These are phyloP conservation scores for Probosciger aterrimus DNA, from an alignment of 2,113 vertebrate genomes.

Conservation along the genomic window DNA sequence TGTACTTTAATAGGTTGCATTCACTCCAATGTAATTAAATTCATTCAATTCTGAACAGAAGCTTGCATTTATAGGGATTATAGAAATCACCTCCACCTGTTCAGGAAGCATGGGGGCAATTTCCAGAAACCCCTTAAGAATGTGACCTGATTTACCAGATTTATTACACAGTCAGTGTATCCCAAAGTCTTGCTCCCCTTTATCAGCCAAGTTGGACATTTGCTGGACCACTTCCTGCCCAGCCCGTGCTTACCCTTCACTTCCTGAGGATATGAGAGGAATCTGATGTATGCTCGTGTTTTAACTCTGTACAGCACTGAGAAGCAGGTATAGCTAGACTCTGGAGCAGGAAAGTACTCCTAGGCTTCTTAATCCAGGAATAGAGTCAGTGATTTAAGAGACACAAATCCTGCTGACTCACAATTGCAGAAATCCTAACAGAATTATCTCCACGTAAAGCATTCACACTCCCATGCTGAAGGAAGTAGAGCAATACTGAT, in stretches of 20 bases:
- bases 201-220: not conserved
- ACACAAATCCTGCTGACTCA: constrained; percentile 41
- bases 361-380: not conserved
- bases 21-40: not conserved
- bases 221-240: not conserved
- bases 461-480: not conserved
- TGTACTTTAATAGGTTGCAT: not conserved
- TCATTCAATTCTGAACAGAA: not conserved
- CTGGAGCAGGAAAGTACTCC: not conserved
- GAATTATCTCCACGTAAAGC: not conserved
- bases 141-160: not conserved
- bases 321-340: not conserved
- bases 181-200: not conserved
- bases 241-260: not conserved
- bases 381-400: not conserved
- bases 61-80: not conserved
- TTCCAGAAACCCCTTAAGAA: not conserved
- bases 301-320: accelerated
- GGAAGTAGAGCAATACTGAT: not conserved
- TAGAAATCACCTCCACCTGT: not conserved
- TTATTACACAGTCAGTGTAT: not conserved
- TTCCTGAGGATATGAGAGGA: not conserved
- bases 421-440: not conserved
- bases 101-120: not conserved
- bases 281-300: not conserved